Base-by-base conservation (phyloP, 2,888 invertebrate genomes). In the Pammene fasciana region DNA sequence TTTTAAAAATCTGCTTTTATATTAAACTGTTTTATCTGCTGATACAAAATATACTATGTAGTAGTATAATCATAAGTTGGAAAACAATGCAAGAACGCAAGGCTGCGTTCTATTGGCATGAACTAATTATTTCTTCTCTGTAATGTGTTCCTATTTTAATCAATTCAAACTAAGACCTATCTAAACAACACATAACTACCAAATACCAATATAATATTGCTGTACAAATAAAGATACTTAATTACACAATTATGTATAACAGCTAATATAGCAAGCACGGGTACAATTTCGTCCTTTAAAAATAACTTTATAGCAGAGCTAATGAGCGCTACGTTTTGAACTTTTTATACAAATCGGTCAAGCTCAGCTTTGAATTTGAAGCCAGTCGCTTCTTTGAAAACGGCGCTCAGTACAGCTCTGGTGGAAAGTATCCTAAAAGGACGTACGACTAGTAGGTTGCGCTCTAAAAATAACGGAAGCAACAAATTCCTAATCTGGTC, bases 401-500 rank as follows among this genome's bases (percentile, higher is more conserved):
- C 13, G 8, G 43, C 10, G 10, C 4, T 4, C 11, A 18, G 11
- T 5, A 18, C 16, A 48, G 18, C 18, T 50, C 14, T 26, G 11
- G 18, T 26, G 13, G 26, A 50, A 50, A 26, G 18, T 11, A 5
- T 5, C 50, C 26, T 50, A 50, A 34, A 54, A 13, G 64, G 10
- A 38, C 36, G 45, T 73, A 76, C 71, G 79, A 81, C 81, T 81
- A 80, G 81, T 75, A 73, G 74, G 73, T 72, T 72, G 73, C 74
- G 61, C 73, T 68, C 74, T 73, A 74, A 77, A 72, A 71, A 55
- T n/a, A 60, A 75, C 68, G 76, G 73, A 74, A 75, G 74, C 73
- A 71, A 74, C 73, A 70, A 71, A 68, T 72, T 70, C 41, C 67
- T 65, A 65, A 70, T 67, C 70, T 67, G 54, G 57, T 70, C 72